Base-by-base conservation (phyloP, 2,797 vertebrate species). In the Tokudaia muenninki region DNA sequence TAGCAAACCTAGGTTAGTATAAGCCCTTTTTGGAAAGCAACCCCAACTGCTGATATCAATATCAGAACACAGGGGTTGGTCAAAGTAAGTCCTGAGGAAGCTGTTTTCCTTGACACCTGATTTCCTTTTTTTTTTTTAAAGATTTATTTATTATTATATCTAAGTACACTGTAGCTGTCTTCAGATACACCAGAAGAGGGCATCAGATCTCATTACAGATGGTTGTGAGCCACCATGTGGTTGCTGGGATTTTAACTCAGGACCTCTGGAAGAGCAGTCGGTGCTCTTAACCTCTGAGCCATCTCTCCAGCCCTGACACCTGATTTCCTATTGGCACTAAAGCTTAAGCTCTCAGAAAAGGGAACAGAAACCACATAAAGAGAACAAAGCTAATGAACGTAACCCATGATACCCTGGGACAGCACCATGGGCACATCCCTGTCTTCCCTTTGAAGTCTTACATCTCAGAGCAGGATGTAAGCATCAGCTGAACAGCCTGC, bases 321-420 rank as follows among this genome's bases (percentile, higher is more conserved):
- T 52, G 47, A 79, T 63, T 92, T 98, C 80, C 72, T 87, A 52
- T 21, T 29, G 90, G 41, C 41, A 44, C 41, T 67, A 94, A 11
- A 90, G 57, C 24, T 70, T 87, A 75, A 90, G 70, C 5, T 78
- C 59, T 41, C 41, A 75, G 59, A 84, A 41, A 78, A 92, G 77
- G 83, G 78, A 29, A 95, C 21, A 63, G 29, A 74, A 87, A 17
- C 74, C 72, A 96, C 41, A 61, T 5, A n/a, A 61, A 96, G 90
- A 92, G 65, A 93, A 77, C 47, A 89, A 81, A 84, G 52, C 81
- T 67, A 19, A 12, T 1, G 24, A 26, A 77, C 8, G 55, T 7
- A 91, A 50, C 19, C 61, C 52, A 80, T 21, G 26, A 0, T 78
- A 34, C 17, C 57, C 67, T 89, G 17, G 19, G 63, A 26, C 31